These are phyloP conservation scores for Corythaeola cristata DNA, from an alignment of 2,113 vertebrate genomes.

Conservation along the genomic window DNA sequence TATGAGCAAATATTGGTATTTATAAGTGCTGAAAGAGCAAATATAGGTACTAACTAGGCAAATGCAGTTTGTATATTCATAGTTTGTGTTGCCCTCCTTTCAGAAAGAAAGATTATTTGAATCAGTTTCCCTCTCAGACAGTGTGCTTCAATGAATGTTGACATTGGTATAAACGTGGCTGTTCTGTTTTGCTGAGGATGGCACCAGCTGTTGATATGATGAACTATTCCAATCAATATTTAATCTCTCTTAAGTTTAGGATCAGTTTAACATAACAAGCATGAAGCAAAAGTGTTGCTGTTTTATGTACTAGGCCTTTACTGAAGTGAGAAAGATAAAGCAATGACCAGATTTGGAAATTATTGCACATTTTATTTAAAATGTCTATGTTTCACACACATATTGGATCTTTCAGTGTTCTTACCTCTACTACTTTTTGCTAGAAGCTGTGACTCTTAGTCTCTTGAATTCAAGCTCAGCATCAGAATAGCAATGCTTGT, in stretches of 20 bases:
- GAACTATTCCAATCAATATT: not conserved
- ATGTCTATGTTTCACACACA: rapidly evolving
- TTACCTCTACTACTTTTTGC: not conserved
- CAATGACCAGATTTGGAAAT: not conserved
- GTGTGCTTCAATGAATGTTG: not conserved
- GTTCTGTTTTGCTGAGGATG: not conserved
- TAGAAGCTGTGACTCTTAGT: not conserved
- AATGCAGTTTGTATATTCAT: not conserved
- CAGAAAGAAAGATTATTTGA: not conserved
- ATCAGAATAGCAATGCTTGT: not conserved
- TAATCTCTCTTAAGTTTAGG: not conserved
- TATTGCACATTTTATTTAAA: not conserved
- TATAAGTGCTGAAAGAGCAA: not conserved
- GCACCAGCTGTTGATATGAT: not conserved
- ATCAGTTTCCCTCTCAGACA: not conserved
- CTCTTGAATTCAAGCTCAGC: not conserved
- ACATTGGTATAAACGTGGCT: not conserved
- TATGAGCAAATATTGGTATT: not conserved
- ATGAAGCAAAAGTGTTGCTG: not conserved
- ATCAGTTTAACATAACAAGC: not conserved
- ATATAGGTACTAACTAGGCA: not conserved
- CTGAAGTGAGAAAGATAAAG: not conserved
- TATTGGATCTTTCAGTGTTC: not conserved
- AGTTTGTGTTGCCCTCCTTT: not conserved
- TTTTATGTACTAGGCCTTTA: not conserved